Base-by-base conservation (phyloP, 2,113 vertebrate species). In the Leucosticte australis region DNA sequence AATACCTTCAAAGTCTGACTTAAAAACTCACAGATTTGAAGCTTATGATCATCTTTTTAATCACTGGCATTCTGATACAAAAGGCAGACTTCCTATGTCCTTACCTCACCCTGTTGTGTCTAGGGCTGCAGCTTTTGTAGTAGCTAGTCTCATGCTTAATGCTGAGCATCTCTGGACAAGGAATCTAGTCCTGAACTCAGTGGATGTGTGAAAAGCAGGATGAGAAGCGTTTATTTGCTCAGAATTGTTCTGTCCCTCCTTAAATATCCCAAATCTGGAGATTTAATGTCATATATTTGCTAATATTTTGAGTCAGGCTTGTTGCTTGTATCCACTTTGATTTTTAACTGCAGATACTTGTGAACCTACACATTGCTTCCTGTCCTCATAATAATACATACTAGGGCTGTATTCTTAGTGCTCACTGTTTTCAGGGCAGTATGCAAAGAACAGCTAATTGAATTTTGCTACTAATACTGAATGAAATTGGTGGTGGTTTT, bases 101-200 rank as follows among this genome's bases (percentile, higher is more conserved):
- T 96, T 81, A 68, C 52, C 83, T 95, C 95, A 94, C 88, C 87
- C 82, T 91, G 96, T 95, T 91, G 89, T 82, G 55, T 86, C 84
- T 97, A 63, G 91, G 94, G 93, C 83, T 97, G 86, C 81, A 88
- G 97, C 81, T 92, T 93, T 83, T 96, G 87, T 95, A 91, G 93
- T 96, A 95, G 76, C 53, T 89, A 23, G 35, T 82, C 56, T 68
- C 33, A 5, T 93, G 77, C 96, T 89, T 74, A 89, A 86, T 71
- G 60, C 71, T 89, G 70, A 90, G 70, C 80, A 93, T 92, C 71
- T 79, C 44, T 96, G 92, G 74, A 26, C 26, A 49, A 80, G 83
- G 74, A 63, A 30, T 90, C 69, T 74, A 59, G 77, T 64, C 47
- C 73, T 89, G 56, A 67, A 17, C 65, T 70, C 68, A 42, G 16